Evolutionary conservation across 2,797 vertebrate species (phyloP).

Genomic region (Dallia pectoralis): DNA sequence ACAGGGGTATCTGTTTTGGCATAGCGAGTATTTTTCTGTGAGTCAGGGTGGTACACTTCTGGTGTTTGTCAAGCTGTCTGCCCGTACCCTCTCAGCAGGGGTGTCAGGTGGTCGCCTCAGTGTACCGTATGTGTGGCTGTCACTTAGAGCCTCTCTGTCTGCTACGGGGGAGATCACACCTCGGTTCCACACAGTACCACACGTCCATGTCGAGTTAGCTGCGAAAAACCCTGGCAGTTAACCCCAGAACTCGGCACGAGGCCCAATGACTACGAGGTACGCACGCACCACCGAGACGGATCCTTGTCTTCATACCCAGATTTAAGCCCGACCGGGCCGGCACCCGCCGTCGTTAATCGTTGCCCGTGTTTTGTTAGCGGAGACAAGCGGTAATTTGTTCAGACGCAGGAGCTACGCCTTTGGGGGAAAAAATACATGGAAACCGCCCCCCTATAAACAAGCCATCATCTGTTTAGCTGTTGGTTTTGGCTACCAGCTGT

Average conservation of each 20-base stretch:
- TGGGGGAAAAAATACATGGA: constrained; percentile 54
- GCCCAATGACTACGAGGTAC: constrained; percentile 50
- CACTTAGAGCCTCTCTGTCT: constrained; percentile 56
- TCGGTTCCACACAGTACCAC: constrained; percentile 36
- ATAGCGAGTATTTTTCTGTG: constrained; percentile 36
- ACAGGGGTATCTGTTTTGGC: constrained; percentile 33
- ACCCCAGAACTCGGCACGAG: constrained; percentile 59
- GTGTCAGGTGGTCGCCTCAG: constrained; percentile 37
- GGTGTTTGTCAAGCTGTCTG: constrained; percentile 40
- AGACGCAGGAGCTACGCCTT: constrained; percentile 45
- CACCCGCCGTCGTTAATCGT: constrained; percentile 60
- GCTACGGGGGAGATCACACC: constrained; percentile 22
- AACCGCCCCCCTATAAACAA: constrained; percentile 1
- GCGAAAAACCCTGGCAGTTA: constrained; percentile 42
- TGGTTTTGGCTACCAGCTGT: constrained; percentile 71
- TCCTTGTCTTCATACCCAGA: constrained; percentile 41
- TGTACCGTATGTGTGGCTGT: constrained; percentile 47
- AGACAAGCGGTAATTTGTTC: constrained; percentile 58
- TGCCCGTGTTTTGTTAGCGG: constrained; percentile 59
- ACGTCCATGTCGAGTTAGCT: constrained; percentile 28
- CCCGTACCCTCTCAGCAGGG: constrained; percentile 12
- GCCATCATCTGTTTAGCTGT: constrained; percentile 73
- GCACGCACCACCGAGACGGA: constrained; percentile 38
- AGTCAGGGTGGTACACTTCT: constrained; percentile 50
- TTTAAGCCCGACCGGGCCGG: constrained; percentile 36